Conservation (phyloP, 2,888 invertebrate species). For the Empis stercorea region DNA sequence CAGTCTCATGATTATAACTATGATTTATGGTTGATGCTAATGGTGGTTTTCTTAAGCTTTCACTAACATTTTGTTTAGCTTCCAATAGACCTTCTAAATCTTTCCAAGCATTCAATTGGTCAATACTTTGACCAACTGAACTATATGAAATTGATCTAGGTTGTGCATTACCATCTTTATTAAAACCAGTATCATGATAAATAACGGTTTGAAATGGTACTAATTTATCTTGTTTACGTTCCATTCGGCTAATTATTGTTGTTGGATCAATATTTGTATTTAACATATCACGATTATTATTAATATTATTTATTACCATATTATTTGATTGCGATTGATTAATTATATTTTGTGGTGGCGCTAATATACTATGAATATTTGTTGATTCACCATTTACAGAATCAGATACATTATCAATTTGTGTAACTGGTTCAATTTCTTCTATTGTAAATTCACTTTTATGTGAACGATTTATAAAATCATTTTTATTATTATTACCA, state of each 20-base stretch:
- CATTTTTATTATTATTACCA: constrained; percentile 7
- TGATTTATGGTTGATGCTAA: constrained; percentile 7
- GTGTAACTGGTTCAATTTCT: constrained; percentile 42
- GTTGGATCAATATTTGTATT: background rate
- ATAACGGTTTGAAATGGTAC: constrained; percentile 42
- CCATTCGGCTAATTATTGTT: constrained; percentile 13
- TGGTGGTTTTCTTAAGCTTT: constrained; percentile 21
- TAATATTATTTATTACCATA: constrained; percentile 36
- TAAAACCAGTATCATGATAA: constrained; percentile 34
- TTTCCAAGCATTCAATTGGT: constrained; percentile 25
- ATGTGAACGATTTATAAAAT: constrained; percentile 39
- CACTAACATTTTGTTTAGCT: constrained; percentile 29
- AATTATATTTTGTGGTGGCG: constrained; percentile 30
- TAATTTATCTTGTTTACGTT: constrained; percentile 24
- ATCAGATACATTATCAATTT: constrained; percentile 20
- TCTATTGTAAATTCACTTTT: constrained; percentile 46
- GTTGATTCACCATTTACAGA: constrained; percentile 28
- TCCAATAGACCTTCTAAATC: constrained; percentile 24
- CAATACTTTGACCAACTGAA: constrained; percentile 37
- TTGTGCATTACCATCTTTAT: constrained; percentile 26
- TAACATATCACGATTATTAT: constrained; percentile 15
- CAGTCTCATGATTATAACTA: background rate
- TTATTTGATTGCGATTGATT: constrained; percentile 6
- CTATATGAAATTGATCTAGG: constrained; percentile 43
- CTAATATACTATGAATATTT: constrained; percentile 31